Base-by-base conservation (phyloP, 92 coral and sea anemone species). In the Heliopora coerulea region DNA sequence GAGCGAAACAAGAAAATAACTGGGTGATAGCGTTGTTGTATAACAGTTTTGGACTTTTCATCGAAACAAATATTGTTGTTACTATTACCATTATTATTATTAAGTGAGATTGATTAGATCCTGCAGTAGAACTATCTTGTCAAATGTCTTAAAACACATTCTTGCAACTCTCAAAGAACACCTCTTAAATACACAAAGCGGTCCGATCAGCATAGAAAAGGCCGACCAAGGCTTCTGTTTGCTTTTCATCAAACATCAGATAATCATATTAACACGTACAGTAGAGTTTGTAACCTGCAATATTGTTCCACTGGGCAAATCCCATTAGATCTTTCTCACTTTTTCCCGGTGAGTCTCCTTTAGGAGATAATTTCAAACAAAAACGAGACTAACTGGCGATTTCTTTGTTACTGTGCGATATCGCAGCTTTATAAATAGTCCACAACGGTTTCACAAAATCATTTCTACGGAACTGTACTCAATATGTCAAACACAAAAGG, bases 251-350 rank as follows among this genome's bases (percentile, higher is more conserved):
- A 56, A 23, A 1, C 58, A 17, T 23, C 30, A 6, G 33, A 56
- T 56, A 56, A 56, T 56, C 61, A 56, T 31, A 56, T 56, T 56
- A 56, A 23, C 61, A 56, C 61, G 6, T 50, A 23, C 33, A 17
- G 30, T 28, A 5, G 8, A 3, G 33, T 15, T 56, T 56, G 12
- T 56, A 56, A 6, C 61, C 33, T 28, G 31, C 33, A 56, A 56
- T 15, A 56, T 50, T 56, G 61, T 56, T 23, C 12, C 61, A 23
- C 23, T 28, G 26, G 4, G 26, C 21, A 13, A 56, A 56, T 56
- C 61, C 33, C 61, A 56, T 56, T 23, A 56, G 18, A 56, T 8
- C 6, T 28, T 23, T 8, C 30, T 23, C 31, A 56, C 9, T 23
- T 23, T 56, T 23, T 31, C 30, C 30, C 61, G 30, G 31, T 56